These are phyloP conservation scores for Siniperca undulata DNA, from an alignment of 2,797 vertebrate genomes.

Conservation along the genomic window DNA sequence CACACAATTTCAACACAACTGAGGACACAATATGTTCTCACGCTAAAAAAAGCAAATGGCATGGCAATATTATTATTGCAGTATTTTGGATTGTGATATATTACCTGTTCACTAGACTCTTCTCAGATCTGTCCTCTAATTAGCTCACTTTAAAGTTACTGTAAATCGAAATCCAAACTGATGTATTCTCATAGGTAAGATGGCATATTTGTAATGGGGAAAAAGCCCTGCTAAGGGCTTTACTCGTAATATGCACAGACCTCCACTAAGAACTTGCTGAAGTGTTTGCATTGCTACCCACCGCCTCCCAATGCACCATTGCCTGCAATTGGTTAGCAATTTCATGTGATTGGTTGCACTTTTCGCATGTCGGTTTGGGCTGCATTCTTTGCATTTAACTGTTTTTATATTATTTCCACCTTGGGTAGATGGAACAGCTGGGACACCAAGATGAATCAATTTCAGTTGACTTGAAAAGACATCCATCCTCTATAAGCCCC, in stretches of 20 bases:
- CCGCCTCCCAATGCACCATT: background rate
- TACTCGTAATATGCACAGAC: background rate
- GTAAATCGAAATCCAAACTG: background rate
- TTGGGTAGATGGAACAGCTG: conserved; percentile 28
- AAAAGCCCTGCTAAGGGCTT: background rate
- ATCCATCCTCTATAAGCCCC: background rate
- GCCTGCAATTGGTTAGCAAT: conserved; percentile 10
- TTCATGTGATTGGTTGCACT: conserved; percentile 22
- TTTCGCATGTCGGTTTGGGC: background rate
- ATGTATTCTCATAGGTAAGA: background rate
- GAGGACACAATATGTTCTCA: conserved; percentile 12
- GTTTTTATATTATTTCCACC: conserved; percentile 36
- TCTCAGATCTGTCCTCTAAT: conserved; percentile 1
- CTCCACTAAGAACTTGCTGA: background rate
- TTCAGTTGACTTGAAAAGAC: conserved; percentile 26
- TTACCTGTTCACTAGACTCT: background rate
- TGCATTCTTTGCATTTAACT: conserved; percentile 4
- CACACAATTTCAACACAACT: conserved; percentile 15
- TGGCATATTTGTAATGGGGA: conserved; percentile 1
- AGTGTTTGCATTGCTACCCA: background rate
- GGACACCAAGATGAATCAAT: conserved; percentile 34
- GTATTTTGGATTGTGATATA: conserved; percentile 9
- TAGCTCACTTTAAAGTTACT: background rate
- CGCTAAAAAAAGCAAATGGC: background rate
- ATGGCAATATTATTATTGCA: conserved; percentile 5